phyloP scores from a whole-genome alignment of 2,113 vertebrate genomes.

The Physeter macrocephalus region DNA sequence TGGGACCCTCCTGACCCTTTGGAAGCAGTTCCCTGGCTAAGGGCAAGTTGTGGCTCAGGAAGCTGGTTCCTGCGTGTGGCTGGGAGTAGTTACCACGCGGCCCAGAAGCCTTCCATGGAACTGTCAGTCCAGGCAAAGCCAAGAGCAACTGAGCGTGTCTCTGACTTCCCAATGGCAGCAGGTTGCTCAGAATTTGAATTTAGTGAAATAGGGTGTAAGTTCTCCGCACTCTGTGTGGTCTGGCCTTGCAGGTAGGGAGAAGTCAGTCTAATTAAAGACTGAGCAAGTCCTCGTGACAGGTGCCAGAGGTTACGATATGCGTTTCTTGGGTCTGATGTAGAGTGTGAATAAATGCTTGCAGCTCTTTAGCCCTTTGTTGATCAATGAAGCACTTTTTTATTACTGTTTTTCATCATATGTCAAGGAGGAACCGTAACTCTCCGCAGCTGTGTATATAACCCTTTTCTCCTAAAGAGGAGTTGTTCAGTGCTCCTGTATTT shows the following conservation, averaged over 20 bases:
- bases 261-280: conserved; percentile 11
- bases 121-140: background rate
- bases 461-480: conserved; percentile 79
- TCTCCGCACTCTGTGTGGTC: background rate
- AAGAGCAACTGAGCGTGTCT: background rate
- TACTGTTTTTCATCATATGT: conserved; percentile 84
- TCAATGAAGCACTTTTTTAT: conserved; percentile 86
- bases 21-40: background rate
- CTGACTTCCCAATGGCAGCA: background rate
- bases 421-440: conserved; percentile 80
- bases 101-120: background rate
- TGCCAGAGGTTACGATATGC: conserved; percentile 77
- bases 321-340: conserved; percentile 79
- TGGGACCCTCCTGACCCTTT: background rate
- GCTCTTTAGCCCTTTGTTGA: conserved; percentile 77
- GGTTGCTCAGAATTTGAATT: background rate
- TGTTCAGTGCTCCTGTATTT: conserved; percentile 82
- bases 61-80: conserved; percentile 24
- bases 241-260: conserved; percentile 15
- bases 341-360: conserved; percentile 77
- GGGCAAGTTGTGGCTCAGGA: conserved; percentile 36
- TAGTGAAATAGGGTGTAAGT: conserved; percentile 6
- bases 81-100: background rate
- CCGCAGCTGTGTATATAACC: conserved; percentile 80
- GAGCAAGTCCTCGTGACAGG: conserved; percentile 75